phyloP scores from a whole-genome alignment of 1,140 invertebrate genomes.

The Dreissena polymorpha region DNA sequence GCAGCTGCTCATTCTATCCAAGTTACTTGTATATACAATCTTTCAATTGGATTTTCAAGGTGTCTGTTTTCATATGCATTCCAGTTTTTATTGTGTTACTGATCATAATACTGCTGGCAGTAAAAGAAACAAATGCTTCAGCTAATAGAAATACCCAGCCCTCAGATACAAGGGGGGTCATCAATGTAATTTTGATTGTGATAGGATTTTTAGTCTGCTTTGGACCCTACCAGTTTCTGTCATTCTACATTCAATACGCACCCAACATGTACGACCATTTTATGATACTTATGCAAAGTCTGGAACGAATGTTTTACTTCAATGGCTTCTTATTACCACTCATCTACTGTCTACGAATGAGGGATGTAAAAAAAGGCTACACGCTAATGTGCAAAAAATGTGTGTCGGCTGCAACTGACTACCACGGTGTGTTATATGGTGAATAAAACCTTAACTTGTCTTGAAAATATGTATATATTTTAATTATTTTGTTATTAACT shows the following conservation, averaged over 20 bases:
- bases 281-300: constrained; percentile 9
- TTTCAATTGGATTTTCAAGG: constrained; percentile 56
- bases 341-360: constrained; percentile 35
- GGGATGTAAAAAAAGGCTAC: constrained; percentile 46
- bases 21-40: constrained; percentile 47
- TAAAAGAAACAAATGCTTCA: constrained; percentile 44
- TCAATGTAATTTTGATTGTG: constrained; percentile 39
- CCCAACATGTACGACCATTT: constrained; percentile 22
- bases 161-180: constrained; percentile 29
- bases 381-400: constrained; percentile 51
- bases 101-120: constrained; percentile 45
- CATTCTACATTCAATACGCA: constrained; percentile 49
- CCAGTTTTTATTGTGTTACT: constrained; percentile 51
- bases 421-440: constrained; percentile 44
- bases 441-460: constrained; percentile 6
- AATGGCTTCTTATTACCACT: constrained; percentile 33
- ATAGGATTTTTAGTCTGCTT: constrained; percentile 35
- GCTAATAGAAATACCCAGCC: constrained; percentile 31
- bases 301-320: constrained; percentile 39
- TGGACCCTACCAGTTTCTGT: constrained; percentile 50
- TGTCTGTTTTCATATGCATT: constrained; percentile 53
- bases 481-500: no score
- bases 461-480: no score
- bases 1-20: constrained; percentile 42
- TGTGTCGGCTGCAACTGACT: constrained; percentile 41